A percentile compares a stretch with the other conserved stretches of the same genome.
Evolutionary conservation across 2,113 vertebrate genomes (phyloP).

Genomic region (Coturnix japonica): DNA sequence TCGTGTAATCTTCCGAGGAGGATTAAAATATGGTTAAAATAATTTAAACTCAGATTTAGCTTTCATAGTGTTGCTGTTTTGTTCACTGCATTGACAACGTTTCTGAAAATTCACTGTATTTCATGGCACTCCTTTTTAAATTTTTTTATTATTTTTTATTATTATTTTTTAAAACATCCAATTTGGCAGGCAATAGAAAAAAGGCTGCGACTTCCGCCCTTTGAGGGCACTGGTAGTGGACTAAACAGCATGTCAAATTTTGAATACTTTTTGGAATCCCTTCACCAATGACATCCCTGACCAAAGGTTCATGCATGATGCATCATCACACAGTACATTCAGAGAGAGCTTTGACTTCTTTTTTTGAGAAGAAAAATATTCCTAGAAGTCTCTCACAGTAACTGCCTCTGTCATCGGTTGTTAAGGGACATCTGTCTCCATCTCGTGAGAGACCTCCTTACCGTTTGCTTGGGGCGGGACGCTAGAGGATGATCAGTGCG

Average conservation of each 20-base stretch:
- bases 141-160: too few species aligned
- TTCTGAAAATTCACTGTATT: constrained; percentile 70
- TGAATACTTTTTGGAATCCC: constrained; percentile 82
- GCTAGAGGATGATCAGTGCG: constrained; percentile 81
- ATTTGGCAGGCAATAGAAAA: constrained; percentile 82
- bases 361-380: constrained; percentile 76
- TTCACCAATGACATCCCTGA: constrained; percentile 84
- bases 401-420: constrained; percentile 85
- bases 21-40: constrained; percentile 77
- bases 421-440: constrained; percentile 80
- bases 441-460: constrained; percentile 82
- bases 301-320: constrained; percentile 88
- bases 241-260: constrained; percentile 78
- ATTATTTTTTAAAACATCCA: constrained; percentile 67
- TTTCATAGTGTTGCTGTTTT: constrained; percentile 80
- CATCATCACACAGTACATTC: constrained; percentile 89
- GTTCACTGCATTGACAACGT: constrained; percentile 69
- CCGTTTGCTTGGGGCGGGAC: constrained; percentile 80
- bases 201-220: constrained; percentile 79
- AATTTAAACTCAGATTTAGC: constrained; percentile 73
- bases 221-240: constrained; percentile 82
- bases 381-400: constrained; percentile 85
- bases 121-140: constrained; percentile 81
- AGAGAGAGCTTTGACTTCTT: constrained; percentile 83
- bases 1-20: constrained; percentile 77